Percentiles rank a stretch among this genome's conserved stretches.
phyloP scores from a whole-genome alignment of 1,140 invertebrate genomes.

The Marisa cornuarietis region DNA sequence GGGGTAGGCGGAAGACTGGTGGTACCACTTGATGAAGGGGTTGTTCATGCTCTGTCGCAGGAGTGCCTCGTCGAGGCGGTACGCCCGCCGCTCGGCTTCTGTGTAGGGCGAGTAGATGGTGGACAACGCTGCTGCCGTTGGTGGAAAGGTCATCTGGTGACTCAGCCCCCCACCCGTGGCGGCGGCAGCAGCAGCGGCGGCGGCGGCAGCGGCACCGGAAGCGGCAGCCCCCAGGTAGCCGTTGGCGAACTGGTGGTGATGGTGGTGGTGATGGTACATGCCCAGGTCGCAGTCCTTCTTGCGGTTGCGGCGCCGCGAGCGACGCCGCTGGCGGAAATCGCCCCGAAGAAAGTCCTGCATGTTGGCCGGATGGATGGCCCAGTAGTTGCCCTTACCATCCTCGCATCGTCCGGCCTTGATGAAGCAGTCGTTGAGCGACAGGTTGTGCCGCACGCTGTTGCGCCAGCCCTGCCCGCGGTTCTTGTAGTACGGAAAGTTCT shows the following conservation, averaged over 20 bases:
- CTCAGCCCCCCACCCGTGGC: neutral
- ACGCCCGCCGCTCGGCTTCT: constrained; percentile 58
- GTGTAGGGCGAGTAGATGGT: constrained; percentile 62
- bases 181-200: constrained; percentile 3
- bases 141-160: constrained; percentile 12
- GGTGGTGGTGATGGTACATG: constrained; percentile 47
- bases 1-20: constrained; percentile 40
- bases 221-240: constrained; percentile 40
- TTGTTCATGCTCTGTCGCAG: constrained; percentile 61
- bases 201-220: neutral
- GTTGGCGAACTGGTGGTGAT: constrained; percentile 37
- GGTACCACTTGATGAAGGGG: constrained; percentile 62
- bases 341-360: constrained; percentile 94
- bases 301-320: constrained; percentile 52
- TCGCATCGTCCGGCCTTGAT: constrained; percentile 63
- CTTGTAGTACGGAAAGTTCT: constrained; percentile 60
- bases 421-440: constrained; percentile 65
- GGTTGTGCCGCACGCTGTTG: constrained; percentile 65
- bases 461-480: constrained; percentile 62
- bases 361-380: constrained; percentile 97
- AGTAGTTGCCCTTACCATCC: constrained; percentile 74
- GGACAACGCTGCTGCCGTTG: constrained; percentile 44
- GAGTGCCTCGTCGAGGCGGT: constrained; percentile 58
- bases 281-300: constrained; percentile 59
- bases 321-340: constrained; percentile 76